Conservation (phyloP, 2,113 vertebrate genomes). For the Thinocorus orbignyianus region DNA sequence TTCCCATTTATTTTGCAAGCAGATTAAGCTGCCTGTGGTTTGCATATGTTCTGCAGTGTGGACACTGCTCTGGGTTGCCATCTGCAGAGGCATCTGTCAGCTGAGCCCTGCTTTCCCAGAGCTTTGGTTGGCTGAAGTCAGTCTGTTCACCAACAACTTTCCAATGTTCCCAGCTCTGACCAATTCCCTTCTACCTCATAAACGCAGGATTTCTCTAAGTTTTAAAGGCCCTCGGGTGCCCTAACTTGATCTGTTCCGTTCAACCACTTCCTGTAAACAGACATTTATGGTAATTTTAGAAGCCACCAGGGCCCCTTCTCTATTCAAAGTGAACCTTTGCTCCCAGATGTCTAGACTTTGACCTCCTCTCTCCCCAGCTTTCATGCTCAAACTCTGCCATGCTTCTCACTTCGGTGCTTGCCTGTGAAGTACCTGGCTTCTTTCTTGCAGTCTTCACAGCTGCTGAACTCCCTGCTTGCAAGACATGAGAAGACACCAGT, state of each 20-base stretch:
- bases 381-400: neutral
- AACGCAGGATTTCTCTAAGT: constrained; percentile 52
- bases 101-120: constrained; percentile 8
- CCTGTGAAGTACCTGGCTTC: neutral
- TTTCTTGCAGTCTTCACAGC: neutral
- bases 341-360: constrained; percentile 30
- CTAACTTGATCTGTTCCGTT: constrained; percentile 51
- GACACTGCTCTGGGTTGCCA: neutral
- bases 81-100: neutral
- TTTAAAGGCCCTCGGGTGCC: constrained; percentile 51
- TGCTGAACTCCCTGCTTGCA: neutral
- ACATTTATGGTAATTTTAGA: constrained; percentile 67
- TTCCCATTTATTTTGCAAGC: constrained; percentile 25
- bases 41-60: neutral
- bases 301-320: constrained; percentile 27
- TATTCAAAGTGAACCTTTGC: constrained; percentile 50
- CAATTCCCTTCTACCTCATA: constrained; percentile 60
- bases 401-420: neutral
- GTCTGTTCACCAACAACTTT: neutral
- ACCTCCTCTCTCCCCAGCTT: constrained; percentile 10
- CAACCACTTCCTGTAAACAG: constrained; percentile 65
- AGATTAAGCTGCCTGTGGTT: neutral
- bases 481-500: neutral
- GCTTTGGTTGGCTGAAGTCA: neutral
- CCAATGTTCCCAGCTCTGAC: constrained; percentile 32